These are phyloP conservation scores for Erpobdella octoculata DNA, from an alignment of 2,888 invertebrate genomes.

Conservation along the genomic window DNA sequence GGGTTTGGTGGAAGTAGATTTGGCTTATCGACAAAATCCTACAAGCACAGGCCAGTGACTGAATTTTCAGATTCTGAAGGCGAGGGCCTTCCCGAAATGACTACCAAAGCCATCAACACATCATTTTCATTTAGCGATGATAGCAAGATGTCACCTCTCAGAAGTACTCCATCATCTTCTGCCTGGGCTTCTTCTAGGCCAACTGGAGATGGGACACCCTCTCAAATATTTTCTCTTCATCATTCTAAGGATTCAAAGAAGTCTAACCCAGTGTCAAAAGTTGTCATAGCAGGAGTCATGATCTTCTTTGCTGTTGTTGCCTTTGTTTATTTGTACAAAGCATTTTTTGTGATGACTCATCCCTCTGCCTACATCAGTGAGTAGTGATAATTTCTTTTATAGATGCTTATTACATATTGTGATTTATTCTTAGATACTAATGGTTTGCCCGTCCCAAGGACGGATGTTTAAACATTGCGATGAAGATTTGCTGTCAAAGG, in stretches of 20 bases:
- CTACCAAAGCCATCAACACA: conserved; percentile 16
- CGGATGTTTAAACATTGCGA: no score
- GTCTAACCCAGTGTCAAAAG: neutral
- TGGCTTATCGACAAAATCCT: neutral
- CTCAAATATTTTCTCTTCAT: neutral
- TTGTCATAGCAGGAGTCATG: neutral
- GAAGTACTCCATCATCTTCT: neutral
- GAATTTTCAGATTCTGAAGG: conserved; percentile 20
- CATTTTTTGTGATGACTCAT: neutral
- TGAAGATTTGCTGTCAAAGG: no score
- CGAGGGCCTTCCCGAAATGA: neutral
- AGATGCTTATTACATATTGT: neutral
- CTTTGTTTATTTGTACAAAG: conserved; percentile 4
- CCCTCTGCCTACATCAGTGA: neutral
- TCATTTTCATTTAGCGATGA: neutral
- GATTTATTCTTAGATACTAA: neutral
- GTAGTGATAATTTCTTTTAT: neutral
- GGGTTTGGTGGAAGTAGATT: neutral
- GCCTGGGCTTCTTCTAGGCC: neutral
- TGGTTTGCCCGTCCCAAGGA: no score
- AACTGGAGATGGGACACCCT: neutral
- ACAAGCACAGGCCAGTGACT: neutral
- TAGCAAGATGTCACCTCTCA: neutral
- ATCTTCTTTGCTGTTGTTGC: neutral
- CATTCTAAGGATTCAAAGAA: neutral